phyloP scores from a whole-genome alignment of 2,797 vertebrate species.

The Heliangelus exortis region DNA sequence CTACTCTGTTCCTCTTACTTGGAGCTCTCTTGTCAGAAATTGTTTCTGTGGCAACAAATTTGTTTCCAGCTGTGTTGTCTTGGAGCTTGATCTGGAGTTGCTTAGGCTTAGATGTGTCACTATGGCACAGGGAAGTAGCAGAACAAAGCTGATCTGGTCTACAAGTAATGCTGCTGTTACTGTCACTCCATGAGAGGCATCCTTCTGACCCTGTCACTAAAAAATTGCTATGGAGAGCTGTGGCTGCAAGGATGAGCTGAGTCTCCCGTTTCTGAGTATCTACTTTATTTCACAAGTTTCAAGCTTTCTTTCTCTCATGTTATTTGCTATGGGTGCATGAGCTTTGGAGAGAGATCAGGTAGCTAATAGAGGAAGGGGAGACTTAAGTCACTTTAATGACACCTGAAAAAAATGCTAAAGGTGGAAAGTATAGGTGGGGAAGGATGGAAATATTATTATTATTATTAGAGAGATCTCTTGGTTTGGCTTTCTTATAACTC shows the following conservation, averaged over 20 bases:
- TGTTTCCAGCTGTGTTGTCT: not conserved
- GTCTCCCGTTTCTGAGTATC: not conserved
- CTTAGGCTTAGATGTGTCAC: not conserved
- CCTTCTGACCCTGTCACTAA: not conserved
- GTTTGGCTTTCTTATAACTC: not conserved
- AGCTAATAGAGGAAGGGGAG: not conserved
- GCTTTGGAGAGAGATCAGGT: not conserved
- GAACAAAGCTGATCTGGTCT: not conserved
- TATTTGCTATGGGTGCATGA: not conserved
- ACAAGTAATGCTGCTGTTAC: not conserved
- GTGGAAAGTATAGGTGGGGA: not conserved
- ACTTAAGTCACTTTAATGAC: not conserved
- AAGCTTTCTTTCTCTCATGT: not conserved
- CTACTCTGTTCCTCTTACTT: not conserved
- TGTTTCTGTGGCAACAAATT: constrained; percentile 10
- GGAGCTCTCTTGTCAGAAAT: not conserved
- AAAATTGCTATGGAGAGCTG: not conserved
- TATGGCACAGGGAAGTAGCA: not conserved
- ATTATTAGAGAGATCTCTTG: not conserved
- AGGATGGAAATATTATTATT: not conserved
- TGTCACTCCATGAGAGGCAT: not conserved
- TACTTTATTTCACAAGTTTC: not conserved
- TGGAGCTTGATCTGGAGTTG: not conserved
- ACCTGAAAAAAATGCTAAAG: not conserved
- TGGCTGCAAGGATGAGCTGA: not conserved